phyloP scores from a whole-genome alignment of 2,888 invertebrate genomes.

The Microchrysa polita region DNA sequence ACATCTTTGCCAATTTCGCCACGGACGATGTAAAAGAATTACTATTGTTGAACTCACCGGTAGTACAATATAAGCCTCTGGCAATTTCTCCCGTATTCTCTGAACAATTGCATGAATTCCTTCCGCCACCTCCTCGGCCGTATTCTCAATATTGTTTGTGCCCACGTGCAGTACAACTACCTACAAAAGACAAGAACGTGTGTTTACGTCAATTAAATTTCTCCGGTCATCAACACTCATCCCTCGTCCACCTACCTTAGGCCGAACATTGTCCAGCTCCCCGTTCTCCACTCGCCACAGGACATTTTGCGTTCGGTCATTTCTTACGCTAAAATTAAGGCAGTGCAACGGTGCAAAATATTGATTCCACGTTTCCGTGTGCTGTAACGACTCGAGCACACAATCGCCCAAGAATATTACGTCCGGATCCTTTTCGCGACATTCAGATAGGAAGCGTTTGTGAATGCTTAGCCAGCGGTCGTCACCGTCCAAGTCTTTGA shows the following conservation, averaged over 20 bases:
- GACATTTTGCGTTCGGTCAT: conserved; percentile 87
- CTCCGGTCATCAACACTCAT: background rate
- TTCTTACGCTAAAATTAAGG: conserved; percentile 85
- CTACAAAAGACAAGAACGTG: too few species aligned
- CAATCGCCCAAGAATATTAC: conserved; percentile 93
- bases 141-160: conserved; percentile 85
- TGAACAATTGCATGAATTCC: conserved; percentile 83
- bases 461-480: conserved; percentile 82
- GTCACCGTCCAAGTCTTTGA: conserved; percentile 83
- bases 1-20: too few species aligned
- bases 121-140: conserved; percentile 82
- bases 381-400: conserved; percentile 81
- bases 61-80: conserved; percentile 82
- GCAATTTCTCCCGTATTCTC: conserved; percentile 79
- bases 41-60: too few species aligned
- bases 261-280: conserved; percentile 86
- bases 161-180: conserved; percentile 88
- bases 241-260: conserved; percentile 75
- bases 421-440: conserved; percentile 90
- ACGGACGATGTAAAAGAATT: too few species aligned
- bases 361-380: conserved; percentile 88
- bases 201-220: background rate
- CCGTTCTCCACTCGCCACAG: conserved; percentile 91
- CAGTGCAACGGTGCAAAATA: conserved; percentile 92
- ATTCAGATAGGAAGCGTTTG: conserved; percentile 83